A percentile compares a stretch with the other conserved stretches of the same genome.
These are phyloP conservation scores for Melopsittacus undulatus DNA, from an alignment of 2,797 vertebrate genomes.

Conservation along the genomic window DNA sequence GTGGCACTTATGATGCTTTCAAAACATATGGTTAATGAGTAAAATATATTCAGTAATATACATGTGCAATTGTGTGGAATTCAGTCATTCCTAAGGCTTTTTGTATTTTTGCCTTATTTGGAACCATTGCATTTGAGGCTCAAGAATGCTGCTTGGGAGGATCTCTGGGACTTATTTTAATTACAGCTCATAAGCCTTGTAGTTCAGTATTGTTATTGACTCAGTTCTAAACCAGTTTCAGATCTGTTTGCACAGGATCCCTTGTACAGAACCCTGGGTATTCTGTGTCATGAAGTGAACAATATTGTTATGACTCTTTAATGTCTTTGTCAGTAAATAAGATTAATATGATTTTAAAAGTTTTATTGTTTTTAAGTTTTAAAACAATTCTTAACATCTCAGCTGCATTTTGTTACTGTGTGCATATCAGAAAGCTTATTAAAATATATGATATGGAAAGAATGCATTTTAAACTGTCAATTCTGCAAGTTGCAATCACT, in stretches of 20 bases:
- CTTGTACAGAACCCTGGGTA: not conserved
- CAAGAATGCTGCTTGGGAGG: constrained; percentile 4
- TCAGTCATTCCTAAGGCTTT: not conserved
- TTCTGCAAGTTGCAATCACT: not conserved
- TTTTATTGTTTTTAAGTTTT: not conserved
- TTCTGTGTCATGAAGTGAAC: not conserved
- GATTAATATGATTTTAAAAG: not conserved
- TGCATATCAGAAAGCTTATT: not conserved
- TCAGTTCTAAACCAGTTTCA: not conserved
- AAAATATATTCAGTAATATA: not conserved
- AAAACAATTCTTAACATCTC: not conserved
- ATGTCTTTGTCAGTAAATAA: not conserved
- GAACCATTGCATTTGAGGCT: constrained; percentile 1
- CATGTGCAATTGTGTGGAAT: not conserved
- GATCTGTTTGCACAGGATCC: not conserved
- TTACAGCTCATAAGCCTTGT: not conserved
- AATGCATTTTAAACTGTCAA: not conserved
- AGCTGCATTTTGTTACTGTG: not conserved
- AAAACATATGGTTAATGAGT: not conserved
- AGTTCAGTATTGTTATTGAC: not conserved
- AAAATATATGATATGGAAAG: not conserved
- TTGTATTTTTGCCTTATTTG: constrained; percentile 41
- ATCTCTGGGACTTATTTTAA: constrained; percentile 18
- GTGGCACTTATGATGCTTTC: not conserved
- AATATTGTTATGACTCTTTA: not conserved